phyloP scores from a whole-genome alignment of 1,140 invertebrate species.

The Archegozetes longisetosus region DNA sequence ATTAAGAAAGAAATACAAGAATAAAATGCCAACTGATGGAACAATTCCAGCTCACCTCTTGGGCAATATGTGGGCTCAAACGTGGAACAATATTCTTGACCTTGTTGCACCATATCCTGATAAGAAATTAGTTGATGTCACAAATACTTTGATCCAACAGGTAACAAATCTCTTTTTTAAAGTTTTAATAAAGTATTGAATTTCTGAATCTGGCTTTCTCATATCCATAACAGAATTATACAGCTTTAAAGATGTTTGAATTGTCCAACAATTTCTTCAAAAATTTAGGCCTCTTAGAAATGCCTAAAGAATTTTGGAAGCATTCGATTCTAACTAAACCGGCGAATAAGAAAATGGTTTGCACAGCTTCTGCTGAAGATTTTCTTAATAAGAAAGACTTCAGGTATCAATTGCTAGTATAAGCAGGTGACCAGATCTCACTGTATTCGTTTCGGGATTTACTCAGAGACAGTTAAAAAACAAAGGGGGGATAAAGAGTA shows the following conservation, averaged over 20 bases:
- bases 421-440: too few relatives aligned
- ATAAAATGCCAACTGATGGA: slow-evolving; percentile 34
- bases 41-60: slow-evolving; percentile 82
- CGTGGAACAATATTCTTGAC: slow-evolving; percentile 66
- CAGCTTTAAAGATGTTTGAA: slow-evolving; percentile 55
- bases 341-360: slow-evolving; percentile 48
- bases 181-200: too few relatives aligned
- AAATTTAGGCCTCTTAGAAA: slow-evolving; percentile 60
- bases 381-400: too few relatives aligned
- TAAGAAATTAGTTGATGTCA: slow-evolving; percentile 47
- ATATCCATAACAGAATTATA: too few relatives aligned
- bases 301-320: slow-evolving; percentile 64
- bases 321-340: slow-evolving; percentile 58
- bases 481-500: too few relatives aligned
- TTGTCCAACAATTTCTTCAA: slow-evolving; percentile 67
- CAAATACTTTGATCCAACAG: not conserved
- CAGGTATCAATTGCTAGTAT: too few relatives aligned
- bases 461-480: too few relatives aligned
- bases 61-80: slow-evolving; percentile 83
- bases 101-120: slow-evolving; percentile 57
- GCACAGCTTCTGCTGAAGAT: too few relatives aligned
- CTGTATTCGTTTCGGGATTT: too few relatives aligned
- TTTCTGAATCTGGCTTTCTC: too few relatives aligned
- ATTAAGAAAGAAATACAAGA: slow-evolving; percentile 45
- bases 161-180: too few relatives aligned